Evolutionary conservation across 2,113 vertebrate genomes (phyloP).

Genomic region (Myrmecophaga tridactyla): DNA sequence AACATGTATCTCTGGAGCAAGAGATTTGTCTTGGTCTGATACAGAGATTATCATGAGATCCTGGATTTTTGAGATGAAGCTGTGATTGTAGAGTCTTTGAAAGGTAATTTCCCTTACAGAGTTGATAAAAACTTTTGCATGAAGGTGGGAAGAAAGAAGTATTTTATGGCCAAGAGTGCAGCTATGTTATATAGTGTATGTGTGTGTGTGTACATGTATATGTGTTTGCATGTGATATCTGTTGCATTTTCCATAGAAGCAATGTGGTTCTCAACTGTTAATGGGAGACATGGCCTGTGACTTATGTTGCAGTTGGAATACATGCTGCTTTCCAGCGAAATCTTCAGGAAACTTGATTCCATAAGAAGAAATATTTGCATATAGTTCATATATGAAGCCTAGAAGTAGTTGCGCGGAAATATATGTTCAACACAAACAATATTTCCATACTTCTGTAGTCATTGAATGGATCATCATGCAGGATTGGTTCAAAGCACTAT

Average conservation of each 20-base stretch:
- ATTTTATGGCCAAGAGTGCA: neutral
- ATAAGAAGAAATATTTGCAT: neutral
- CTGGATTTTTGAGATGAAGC: neutral
- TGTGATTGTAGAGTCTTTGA: neutral
- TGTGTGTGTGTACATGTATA: neutral
- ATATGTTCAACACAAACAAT: neutral
- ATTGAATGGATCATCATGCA: neutral
- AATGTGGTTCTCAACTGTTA: neutral
- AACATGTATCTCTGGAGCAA: neutral
- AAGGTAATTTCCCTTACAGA: neutral
- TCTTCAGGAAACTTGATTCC: neutral
- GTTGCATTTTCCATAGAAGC: neutral
- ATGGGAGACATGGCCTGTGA: neutral
- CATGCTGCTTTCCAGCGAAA: neutral
- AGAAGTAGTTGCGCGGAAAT: neutral
- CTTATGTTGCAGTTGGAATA: neutral
- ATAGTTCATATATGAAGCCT: neutral
- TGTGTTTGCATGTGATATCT: neutral
- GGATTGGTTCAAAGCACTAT: neutral
- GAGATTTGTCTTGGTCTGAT: neutral
- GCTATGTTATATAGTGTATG: neutral
- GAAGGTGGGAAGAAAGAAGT: neutral
- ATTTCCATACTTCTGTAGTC: neutral
- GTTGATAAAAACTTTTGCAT: neutral
- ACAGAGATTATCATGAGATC: neutral